Base-by-base conservation (phyloP, 2,113 vertebrate species). In the Nerophis lumbriciformis region DNA sequence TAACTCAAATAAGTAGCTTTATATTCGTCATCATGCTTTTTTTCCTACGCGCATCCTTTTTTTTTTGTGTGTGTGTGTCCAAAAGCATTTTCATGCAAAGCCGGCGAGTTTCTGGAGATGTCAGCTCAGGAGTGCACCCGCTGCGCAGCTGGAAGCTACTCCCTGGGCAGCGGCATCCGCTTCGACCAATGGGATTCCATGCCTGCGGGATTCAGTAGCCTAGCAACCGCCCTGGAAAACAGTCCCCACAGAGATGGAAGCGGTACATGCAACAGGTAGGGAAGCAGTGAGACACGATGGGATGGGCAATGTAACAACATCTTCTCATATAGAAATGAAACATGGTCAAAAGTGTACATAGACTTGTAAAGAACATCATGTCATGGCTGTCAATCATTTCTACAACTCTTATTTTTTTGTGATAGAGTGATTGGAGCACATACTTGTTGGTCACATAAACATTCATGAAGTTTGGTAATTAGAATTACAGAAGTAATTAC, bases 101-200 rank as follows among this genome's bases (percentile, higher is more conserved):
- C 94, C 4, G 97, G 97, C 0, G 92, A 99, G 76, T 99, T 96
- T 81, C 88, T 99, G 74, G 95, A 99, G 85, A 96, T 99, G 93
- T 93, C 93, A 52, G 92, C 92, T 78, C 97, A 99, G 88, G 86
- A 92, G 61, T 99, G 97, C 82, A 96, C 91, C 63, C 92, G 90
- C 69, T 99, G 97, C 81, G 91, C 90, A 0, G 91, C 94, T 21
- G 97, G 97, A 8, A 97, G 92, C 78, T 99, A 95, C 83, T 99
- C 97, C 0, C 83, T 99, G 48, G 97, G 97, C 76, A 98, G 95
- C 0, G 96, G 95, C 16, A 90, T 99, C 81, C 94, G 95, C 72
- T 98, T 99, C 61, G 95, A 98, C 1, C 93, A 99, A 68, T 99
- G 95, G 94, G 94, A 97, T 65, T 90, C 92, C 68, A 87, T 98